phyloP scores from a whole-genome alignment of 2,888 invertebrate species.

The Pasiphila rectangulata region DNA sequence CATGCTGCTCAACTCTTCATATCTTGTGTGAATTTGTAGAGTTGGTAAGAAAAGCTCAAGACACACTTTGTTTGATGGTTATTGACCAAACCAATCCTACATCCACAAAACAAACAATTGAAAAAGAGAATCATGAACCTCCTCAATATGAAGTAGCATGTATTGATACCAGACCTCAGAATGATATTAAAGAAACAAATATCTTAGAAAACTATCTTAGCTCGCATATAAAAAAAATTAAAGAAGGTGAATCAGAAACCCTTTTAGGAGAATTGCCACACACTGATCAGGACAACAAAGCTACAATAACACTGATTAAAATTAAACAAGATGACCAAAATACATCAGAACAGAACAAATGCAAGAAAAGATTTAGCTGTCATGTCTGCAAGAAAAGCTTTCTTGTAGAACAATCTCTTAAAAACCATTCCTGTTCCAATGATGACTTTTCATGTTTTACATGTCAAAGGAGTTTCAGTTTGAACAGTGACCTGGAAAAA shows the following conservation, averaged over 20 bases:
- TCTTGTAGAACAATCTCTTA: slow-evolving; percentile 79
- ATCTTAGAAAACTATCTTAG: too few relatives aligned
- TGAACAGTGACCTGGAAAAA: slow-evolving; percentile 82
- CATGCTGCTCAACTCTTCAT: slow-evolving; percentile 83
- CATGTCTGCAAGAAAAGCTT: slow-evolving; percentile 78
- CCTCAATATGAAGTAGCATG: slow-evolving; percentile 15
- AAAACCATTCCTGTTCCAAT: slow-evolving; percentile 82
- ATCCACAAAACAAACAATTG: slow-evolving; percentile 9
- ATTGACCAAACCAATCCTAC: too few relatives aligned
- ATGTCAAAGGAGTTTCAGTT: slow-evolving; percentile 82
- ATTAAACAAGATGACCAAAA: slow-evolving; percentile 35
- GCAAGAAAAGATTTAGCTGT: slow-evolving; percentile 71
- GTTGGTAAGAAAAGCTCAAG: slow-evolving; percentile 83
- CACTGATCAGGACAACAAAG: too few relatives aligned
- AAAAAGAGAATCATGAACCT: slow-evolving; percentile 39
- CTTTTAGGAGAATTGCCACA: too few relatives aligned
- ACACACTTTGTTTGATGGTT: slow-evolving; percentile 68
- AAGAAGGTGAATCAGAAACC: too few relatives aligned
- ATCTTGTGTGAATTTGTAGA: slow-evolving; percentile 85
- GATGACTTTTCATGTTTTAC: slow-evolving; percentile 39
- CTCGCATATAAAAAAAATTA: too few relatives aligned
- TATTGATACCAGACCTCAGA: slow-evolving; percentile 13
- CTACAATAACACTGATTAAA: too few relatives aligned
- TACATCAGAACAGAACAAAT: not conserved
- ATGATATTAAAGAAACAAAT: too few relatives aligned